Evolutionary conservation across 35 echinoderm and acorn worm genomes (phyloP), one percentile per base, ranked within the genome.

Genomic region (Anneissia japonica): DNA sequence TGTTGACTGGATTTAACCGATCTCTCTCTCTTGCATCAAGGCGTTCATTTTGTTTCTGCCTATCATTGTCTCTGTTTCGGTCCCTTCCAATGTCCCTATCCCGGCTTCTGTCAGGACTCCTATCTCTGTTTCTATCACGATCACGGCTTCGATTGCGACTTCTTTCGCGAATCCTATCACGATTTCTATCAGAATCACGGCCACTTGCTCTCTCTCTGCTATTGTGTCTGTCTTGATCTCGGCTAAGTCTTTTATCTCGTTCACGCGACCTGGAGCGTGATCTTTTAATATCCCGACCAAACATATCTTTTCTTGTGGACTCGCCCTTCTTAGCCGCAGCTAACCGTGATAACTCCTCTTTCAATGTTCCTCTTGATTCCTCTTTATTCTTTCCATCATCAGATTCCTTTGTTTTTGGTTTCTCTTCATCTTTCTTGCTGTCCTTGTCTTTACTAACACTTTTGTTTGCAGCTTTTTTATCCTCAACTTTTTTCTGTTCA

Each of bases 71-170:
- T 37, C 72, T 84, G 72, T 90, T 33, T 32, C 74, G 36, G 21
- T 90, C 80, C 39, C 85, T 82, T 29, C 56, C 30, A 37, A 37
- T 16, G 7, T 35, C 36, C 72, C 36, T 81, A 11, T 81, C 79
- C 10, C 31, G 72, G 74, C 72, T 55, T 37, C 84, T 87, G 79
- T 31, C 86, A 32, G 31, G 37, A 29, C 32, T 64, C 17, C 38
- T 30, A 56, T 38, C 86, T 84, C 83, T 32, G 38, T 73, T 85
- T 45, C 77, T 91, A 75, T 64, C 77, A 39, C 45, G 37, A 72
- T 30, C 16, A 38, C 74, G 34, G 45, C 32, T 10, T 9, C 36
- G 51, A 26, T 26, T 23, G 26, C 10, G 2, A 64, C 1, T 64
- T 64, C 21, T 64, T 64, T 64, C 51, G 1, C 51, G 51, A 23